A percentile compares a stretch with the other conserved stretches of the same genome.
These are phyloP conservation scores for Dromiciops gliroides DNA, from an alignment of 2,113 vertebrate genomes.

Conservation along the genomic window DNA sequence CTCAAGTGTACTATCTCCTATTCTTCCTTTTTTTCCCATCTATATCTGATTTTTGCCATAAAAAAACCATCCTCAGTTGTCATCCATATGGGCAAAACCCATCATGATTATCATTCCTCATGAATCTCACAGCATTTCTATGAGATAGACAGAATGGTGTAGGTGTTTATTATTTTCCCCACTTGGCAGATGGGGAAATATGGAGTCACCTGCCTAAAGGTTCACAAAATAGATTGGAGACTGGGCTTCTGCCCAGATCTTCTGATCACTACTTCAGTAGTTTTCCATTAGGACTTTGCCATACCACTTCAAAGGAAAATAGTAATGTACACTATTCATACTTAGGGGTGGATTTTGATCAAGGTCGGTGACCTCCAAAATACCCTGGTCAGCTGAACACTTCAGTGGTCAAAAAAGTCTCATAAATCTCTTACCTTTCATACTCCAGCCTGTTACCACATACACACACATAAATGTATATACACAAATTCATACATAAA, in stretches of 20 bases:
- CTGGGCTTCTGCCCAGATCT: neutral
- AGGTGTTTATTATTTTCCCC: accelerated
- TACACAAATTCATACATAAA: too few species aligned
- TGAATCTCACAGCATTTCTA: neutral
- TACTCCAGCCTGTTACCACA: neutral
- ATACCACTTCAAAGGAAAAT: neutral
- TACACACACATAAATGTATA: neutral
- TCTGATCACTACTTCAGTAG: neutral
- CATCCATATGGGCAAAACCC: neutral
- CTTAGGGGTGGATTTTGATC: neutral
- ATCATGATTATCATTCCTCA: neutral
- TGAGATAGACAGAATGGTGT: neutral
- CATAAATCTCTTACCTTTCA: neutral
- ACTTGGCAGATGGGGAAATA: neutral
- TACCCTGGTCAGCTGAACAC: neutral
- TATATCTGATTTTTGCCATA: neutral
- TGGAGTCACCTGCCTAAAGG: neutral
- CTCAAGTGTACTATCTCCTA: neutral
- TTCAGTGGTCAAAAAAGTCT: neutral
- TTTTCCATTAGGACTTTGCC: neutral
- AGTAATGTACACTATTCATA: neutral
- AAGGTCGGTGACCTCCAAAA: neutral
- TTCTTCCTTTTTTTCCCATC: neutral
- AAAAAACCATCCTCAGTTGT: neutral
- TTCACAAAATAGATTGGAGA: neutral